A percentile compares a stretch with the other conserved stretches of the same genome.
These are phyloP conservation scores for Leptatherina wallacei DNA, from an alignment of 2,797 vertebrate genomes.

Conservation along the genomic window DNA sequence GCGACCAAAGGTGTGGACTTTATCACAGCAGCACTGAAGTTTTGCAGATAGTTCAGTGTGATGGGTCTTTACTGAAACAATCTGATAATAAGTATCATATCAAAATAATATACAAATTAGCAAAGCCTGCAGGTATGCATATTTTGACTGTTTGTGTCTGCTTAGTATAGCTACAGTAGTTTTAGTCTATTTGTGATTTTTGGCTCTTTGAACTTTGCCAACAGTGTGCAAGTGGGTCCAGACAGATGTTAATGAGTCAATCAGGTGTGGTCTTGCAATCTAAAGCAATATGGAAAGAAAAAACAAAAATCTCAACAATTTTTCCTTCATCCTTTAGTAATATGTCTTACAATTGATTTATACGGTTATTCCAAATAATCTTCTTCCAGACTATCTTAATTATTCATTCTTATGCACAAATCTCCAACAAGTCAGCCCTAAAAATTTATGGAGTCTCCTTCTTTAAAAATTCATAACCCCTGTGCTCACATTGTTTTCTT, in stretches of 20 bases:
- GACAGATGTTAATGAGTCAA: neutral
- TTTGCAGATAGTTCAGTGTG: neutral
- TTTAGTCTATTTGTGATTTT: neutral
- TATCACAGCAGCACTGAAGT: neutral
- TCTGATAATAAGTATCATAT: neutral
- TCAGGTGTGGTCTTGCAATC: conserved; percentile 34
- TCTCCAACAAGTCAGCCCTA: neutral
- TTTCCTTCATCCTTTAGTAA: neutral
- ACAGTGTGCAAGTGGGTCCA: neutral
- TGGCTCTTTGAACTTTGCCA: neutral
- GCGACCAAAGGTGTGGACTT: conserved; percentile 73
- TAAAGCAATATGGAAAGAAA: neutral
- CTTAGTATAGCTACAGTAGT: too few relatives aligned
- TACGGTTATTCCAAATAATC: neutral
- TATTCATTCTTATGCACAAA: neutral
- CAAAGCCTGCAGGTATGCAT: neutral
- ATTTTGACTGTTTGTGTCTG: neutral
- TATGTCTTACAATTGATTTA: neutral
- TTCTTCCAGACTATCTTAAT: neutral
- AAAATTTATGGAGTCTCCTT: too few relatives aligned
- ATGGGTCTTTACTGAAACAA: neutral
- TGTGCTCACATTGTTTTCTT: neutral
- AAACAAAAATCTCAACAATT: neutral
- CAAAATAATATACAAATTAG: neutral
- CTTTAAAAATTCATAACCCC: neutral